These are phyloP conservation scores for Drosophila diplacantha DNA, from an alignment of 2,888 invertebrate species.

Conservation along the genomic window DNA sequence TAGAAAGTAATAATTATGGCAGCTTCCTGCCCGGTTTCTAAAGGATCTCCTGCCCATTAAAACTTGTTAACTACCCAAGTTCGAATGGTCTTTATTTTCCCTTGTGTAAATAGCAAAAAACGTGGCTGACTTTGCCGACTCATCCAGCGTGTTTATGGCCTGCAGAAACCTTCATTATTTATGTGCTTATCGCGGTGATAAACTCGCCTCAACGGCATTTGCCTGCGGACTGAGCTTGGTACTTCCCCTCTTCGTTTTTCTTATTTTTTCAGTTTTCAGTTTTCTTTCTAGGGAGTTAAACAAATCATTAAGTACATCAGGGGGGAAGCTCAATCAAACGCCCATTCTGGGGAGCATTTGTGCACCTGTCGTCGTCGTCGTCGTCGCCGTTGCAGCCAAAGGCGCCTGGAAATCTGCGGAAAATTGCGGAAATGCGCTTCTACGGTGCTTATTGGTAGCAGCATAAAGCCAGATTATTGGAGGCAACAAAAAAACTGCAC, in stretches of 20 bases:
- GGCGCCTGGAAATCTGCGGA: conserved; percentile 33
- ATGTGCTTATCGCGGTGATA: conserved; percentile 37
- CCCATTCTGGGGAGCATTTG: conserved; percentile 52
- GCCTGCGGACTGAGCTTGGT: conserved; percentile 19
- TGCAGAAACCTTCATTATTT: conserved; percentile 33
- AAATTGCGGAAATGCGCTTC: conserved; percentile 51
- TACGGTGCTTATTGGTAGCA: conserved; percentile 30
- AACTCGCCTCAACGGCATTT: conserved; percentile 36
- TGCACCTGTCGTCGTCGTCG: conserved; percentile 62
- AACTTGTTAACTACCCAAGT: conserved; percentile 8
- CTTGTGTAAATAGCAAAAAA: conserved; percentile 26
- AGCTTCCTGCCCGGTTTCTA: not conserved
- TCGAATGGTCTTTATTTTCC: conserved; percentile 7
- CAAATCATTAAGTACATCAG: conserved; percentile 57
- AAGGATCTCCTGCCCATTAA: not conserved
- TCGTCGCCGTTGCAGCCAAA: conserved; percentile 44
- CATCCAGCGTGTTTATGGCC: conserved; percentile 33
- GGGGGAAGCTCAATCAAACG: conserved; percentile 46
- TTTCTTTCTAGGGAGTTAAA: conserved; percentile 19
- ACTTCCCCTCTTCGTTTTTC: conserved; percentile 15
- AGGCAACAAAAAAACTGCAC: conserved; percentile 58
- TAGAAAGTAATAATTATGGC: not conserved
- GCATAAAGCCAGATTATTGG: conserved; percentile 54
- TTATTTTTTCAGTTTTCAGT: conserved; percentile 3
- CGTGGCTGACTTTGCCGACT: conserved; percentile 24